These are phyloP conservation scores for Paramormyrops hopkinsi DNA, from an alignment of 2,797 vertebrate species.

Conservation along the genomic window DNA sequence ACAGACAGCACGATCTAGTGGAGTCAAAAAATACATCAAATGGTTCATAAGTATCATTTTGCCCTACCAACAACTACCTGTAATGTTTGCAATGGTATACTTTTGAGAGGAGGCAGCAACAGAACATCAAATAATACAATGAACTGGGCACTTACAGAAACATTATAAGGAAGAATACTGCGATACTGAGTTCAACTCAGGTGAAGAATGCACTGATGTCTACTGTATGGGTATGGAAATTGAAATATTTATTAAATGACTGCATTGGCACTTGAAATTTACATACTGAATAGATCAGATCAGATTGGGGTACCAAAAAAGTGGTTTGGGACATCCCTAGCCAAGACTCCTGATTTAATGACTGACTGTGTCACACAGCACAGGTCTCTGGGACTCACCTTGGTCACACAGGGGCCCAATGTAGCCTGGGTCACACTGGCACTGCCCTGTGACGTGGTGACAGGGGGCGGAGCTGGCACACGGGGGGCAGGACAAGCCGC, in stretches of 20 bases:
- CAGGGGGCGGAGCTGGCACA: conserved; percentile 74
- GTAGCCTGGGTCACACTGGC: conserved; percentile 55
- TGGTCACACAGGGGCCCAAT: conserved; percentile 58
- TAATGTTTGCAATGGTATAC: not conserved
- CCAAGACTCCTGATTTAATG: not conserved
- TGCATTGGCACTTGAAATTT: not conserved
- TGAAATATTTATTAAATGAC: not conserved
- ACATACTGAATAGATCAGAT: not conserved
- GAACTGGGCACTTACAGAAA: not conserved
- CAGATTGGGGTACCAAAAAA: not conserved
- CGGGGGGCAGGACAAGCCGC: conserved; percentile 73
- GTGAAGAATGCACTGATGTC: not conserved
- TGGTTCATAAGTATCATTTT: not conserved
- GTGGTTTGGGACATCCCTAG: not conserved
- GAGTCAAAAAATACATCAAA: not conserved
- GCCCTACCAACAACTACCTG: not conserved
- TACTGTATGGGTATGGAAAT: not conserved
- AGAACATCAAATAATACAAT: not conserved
- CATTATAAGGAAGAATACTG: not conserved
- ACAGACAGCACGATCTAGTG: not conserved
- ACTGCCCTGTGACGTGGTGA: conserved; percentile 64
- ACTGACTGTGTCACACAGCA: conserved; percentile 63
- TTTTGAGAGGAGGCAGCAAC: not conserved
- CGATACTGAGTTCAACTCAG: not conserved
- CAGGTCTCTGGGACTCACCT: conserved; percentile 53